These are phyloP conservation scores for Eristalis pertinax DNA, from an alignment of 2,888 invertebrate genomes.

Conservation along the genomic window DNA sequence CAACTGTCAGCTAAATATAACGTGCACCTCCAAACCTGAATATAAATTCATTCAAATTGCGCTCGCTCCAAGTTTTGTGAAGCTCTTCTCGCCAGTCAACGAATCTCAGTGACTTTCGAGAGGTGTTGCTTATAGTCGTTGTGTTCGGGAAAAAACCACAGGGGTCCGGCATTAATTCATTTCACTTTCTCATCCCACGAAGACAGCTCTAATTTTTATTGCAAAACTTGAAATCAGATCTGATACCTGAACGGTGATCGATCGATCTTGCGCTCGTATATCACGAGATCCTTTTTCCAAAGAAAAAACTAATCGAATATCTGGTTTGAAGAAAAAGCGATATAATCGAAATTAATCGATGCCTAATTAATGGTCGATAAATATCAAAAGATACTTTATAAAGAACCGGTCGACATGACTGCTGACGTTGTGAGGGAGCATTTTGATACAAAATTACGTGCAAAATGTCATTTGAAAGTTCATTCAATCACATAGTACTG, in stretches of 20 bases:
- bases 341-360: not conserved
- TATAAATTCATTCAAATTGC: too few species aligned
- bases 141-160: too few species aligned
- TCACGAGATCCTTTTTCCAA: not conserved
- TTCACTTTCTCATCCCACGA: not conserved
- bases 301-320: not conserved
- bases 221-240: not conserved
- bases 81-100: too few species aligned
- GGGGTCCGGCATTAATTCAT: not conserved
- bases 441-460: not conserved
- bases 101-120: too few species aligned
- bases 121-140: too few species aligned
- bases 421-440: not conserved
- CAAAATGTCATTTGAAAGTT: too few species aligned
- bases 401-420: not conserved
- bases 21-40: too few species aligned
- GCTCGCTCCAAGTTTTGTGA: too few species aligned
- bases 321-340: not conserved
- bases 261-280: not conserved
- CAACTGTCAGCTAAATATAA: too few species aligned
- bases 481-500: too few species aligned
- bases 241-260: not conserved
- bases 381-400: not conserved
- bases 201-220: not conserved
- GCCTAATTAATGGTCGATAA: not conserved